Percentiles rank a stretch among this genome's conserved stretches.
These are phyloP conservation scores for Manacus vitellinus DNA, from an alignment of 2,113 vertebrate genomes.

Conservation along the genomic window DNA sequence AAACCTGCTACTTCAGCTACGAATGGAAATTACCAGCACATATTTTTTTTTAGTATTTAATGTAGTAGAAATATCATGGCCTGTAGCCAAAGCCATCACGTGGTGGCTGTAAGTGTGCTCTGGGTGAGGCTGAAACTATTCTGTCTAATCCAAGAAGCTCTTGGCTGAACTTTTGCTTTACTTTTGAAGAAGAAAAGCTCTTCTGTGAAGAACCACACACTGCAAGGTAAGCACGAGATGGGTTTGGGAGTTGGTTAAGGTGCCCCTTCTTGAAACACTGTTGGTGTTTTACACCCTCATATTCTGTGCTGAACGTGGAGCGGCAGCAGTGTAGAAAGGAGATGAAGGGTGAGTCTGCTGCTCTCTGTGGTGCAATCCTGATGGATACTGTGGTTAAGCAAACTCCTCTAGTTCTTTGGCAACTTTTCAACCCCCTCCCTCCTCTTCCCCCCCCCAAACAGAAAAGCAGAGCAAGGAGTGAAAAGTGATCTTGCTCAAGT, in stretches of 20 bases:
- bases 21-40: background rate
- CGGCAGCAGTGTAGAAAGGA: background rate
- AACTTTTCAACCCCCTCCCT: background rate
- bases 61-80: background rate
- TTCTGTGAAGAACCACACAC: background rate
- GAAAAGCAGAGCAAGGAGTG: background rate
- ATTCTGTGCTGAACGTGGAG: background rate
- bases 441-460: background rate
- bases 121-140: background rate
- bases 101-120: background rate
- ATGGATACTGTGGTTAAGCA: background rate
- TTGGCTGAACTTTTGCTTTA: background rate
- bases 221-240: background rate
- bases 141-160: background rate
- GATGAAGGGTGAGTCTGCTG: background rate
- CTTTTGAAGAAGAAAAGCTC: background rate
- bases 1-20: background rate
- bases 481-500: background rate
- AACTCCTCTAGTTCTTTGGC: background rate
- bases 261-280: background rate
- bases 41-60: background rate
- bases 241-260: background rate
- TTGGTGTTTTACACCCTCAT: fast-evolving
- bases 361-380: background rate
- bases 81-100: background rate